Percentiles rank a stretch among this genome's conserved stretches.
phyloP scores from a whole-genome alignment of 2,888 invertebrate genomes.

The Rambutsinella grinnellia region DNA sequence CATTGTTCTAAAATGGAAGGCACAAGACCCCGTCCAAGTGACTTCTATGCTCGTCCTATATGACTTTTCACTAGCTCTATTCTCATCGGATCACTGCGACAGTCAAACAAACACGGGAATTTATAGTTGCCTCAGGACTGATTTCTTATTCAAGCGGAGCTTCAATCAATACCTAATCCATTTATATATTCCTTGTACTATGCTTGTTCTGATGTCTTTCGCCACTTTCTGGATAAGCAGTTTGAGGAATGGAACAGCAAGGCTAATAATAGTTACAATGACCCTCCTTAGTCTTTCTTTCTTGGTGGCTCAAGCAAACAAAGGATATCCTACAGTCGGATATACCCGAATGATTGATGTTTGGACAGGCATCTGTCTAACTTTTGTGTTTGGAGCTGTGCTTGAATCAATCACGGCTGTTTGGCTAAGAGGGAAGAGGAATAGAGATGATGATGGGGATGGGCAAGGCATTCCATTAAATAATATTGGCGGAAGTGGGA shows the following conservation, averaged over 20 bases:
- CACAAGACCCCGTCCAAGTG: not conserved
- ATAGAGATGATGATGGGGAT: no score
- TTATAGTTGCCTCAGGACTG: constrained; percentile 6
- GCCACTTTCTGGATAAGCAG: constrained; percentile 1
- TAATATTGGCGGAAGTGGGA: no score
- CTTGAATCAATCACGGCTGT: no score
- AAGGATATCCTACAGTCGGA: not conserved
- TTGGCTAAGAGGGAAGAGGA: no score
- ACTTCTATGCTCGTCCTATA: no score
- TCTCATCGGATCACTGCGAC: constrained; percentile 9
- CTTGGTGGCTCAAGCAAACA: not conserved
- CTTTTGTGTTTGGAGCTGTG: constrained; percentile 65
- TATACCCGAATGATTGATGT: constrained; percentile 47
- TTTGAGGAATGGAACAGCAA: not conserved
- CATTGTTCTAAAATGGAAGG: not conserved
- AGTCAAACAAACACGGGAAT: constrained; percentile 6
- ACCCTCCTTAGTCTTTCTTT: not conserved
- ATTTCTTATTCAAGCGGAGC: constrained; percentile 6
- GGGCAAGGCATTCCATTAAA: no score
- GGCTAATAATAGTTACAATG: not conserved
- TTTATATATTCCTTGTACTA: constrained; percentile 14
- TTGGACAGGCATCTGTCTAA: constrained; percentile 64
- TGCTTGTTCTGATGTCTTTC: constrained; percentile 13
- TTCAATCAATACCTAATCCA: constrained; percentile 6
- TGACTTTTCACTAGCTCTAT: not conserved